phyloP scores from a whole-genome alignment of 1,140 invertebrate genomes.

The Oppia nitens region DNA sequence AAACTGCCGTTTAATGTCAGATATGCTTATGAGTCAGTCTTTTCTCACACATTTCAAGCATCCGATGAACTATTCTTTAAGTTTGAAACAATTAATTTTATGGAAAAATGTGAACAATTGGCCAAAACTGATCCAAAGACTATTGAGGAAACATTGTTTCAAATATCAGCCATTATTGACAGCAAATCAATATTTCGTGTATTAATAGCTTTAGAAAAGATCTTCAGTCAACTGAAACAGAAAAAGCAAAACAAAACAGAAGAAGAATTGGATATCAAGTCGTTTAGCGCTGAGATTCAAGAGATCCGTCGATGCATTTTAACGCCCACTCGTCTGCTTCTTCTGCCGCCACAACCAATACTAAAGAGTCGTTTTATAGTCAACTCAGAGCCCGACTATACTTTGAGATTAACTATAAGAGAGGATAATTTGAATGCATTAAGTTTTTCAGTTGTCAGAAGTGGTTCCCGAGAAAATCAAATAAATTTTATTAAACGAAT shows the following conservation, averaged over 20 bases:
- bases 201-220: neutral
- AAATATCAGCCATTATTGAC: neutral
- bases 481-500: slow-evolving; percentile 9
- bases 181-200: neutral
- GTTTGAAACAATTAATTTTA: neutral
- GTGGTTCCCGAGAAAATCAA: neutral
- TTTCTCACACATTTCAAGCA: neutral
- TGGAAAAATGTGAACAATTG: neutral
- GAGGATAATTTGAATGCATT: slow-evolving; percentile 17
- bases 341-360: slow-evolving; percentile 17
- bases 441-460: slow-evolving; percentile 9
- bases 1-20: neutral
- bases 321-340: slow-evolving; percentile 15
- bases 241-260: neutral
- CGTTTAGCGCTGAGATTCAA: neutral
- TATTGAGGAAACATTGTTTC: neutral
- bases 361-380: slow-evolving; percentile 19
- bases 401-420: slow-evolving; percentile 17
- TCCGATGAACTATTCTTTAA: neutral
- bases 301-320: slow-evolving; percentile 17
- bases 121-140: neutral
- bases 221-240: neutral
- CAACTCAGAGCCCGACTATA: slow-evolving; percentile 19
- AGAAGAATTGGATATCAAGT: neutral
- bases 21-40: neutral